A percentile compares a stretch with the other conserved stretches of the same genome.
phyloP scores from a whole-genome alignment of 2,888 invertebrate species.

The Shargacucullia verbasci region DNA sequence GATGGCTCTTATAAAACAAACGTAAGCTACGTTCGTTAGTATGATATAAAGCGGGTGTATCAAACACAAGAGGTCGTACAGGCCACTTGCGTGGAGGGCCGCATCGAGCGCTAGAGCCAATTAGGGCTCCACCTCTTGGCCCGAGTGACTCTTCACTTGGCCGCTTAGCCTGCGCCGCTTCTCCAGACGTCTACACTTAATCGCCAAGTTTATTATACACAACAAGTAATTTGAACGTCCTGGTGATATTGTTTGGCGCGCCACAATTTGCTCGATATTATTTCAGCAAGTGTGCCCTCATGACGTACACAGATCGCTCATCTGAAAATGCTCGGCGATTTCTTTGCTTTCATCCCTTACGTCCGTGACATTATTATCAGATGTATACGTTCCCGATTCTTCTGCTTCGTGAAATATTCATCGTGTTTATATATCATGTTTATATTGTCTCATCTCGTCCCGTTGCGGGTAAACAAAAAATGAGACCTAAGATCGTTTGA shows the following conservation, averaged over 20 bases:
- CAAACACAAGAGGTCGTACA: constrained; percentile 49
- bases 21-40: constrained; percentile 26
- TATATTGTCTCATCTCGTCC: constrained; percentile 9
- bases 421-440: constrained; percentile 33
- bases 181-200: constrained; percentile 48
- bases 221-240: constrained; percentile 24
- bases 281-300: constrained; percentile 6
- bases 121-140: constrained; percentile 55
- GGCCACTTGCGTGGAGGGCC: constrained; percentile 50
- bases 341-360: constrained; percentile 22
- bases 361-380: constrained; percentile 16
- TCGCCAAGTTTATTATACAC: constrained; percentile 46
- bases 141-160: constrained; percentile 54
- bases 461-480: constrained; percentile 1
- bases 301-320: constrained; percentile 27
- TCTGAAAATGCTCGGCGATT: constrained; percentile 16
- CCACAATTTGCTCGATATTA: constrained; percentile 22
- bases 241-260: constrained; percentile 23
- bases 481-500: neutral
- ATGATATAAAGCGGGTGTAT: constrained; percentile 50
- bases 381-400: constrained; percentile 37
- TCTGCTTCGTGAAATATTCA: constrained; percentile 55
- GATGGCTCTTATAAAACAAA: constrained; percentile 25
- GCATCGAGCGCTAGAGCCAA: constrained; percentile 64
- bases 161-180: constrained; percentile 51